Percentiles rank a stretch among this genome's conserved stretches.
phyloP scores from a whole-genome alignment of 2,113 vertebrate species.

The Gracilinanus agilis region DNA sequence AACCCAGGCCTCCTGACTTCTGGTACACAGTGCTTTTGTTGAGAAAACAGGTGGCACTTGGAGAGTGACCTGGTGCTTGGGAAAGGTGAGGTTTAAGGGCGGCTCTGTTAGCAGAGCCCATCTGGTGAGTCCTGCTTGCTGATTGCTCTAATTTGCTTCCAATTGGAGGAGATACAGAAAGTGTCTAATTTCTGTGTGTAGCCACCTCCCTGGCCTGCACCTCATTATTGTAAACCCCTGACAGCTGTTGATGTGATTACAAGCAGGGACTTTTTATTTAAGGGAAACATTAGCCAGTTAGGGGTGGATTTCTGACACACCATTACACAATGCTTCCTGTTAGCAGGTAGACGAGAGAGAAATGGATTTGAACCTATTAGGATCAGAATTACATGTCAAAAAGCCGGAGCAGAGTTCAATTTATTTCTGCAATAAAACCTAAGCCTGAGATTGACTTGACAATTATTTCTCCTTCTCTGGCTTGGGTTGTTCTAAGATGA shows the following conservation, averaged over 20 bases:
- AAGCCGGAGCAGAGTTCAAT: conserved; percentile 84
- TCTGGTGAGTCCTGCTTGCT: not conserved
- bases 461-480: conserved; percentile 82
- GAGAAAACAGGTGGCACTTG: not conserved
- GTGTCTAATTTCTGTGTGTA: conserved; percentile 78
- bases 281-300: conserved; percentile 81
- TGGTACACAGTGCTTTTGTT: not conserved
- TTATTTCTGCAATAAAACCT: conserved; percentile 85
- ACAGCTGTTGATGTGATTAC: conserved; percentile 81
- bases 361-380: conserved; percentile 84
- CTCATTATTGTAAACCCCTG: conserved; percentile 84
- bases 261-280: conserved; percentile 84
- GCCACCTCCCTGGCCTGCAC: conserved; percentile 70
- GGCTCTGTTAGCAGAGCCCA: not conserved
- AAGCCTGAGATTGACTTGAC: conserved; percentile 82
- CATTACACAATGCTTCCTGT: conserved; percentile 82
- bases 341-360: conserved; percentile 80
- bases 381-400: conserved; percentile 86
- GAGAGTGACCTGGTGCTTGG: not conserved
- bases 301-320: conserved; percentile 82
- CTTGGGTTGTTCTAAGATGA: conserved; percentile 76
- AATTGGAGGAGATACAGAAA: conserved; percentile 34
- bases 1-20: not conserved
- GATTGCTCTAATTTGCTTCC: not conserved
- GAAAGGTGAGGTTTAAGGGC: not conserved